A percentile compares a stretch with the other conserved stretches of the same genome.
These are phyloP conservation scores for Megalurothrips usitatus DNA, from an alignment of 2,888 invertebrate species.

Conservation along the genomic window DNA sequence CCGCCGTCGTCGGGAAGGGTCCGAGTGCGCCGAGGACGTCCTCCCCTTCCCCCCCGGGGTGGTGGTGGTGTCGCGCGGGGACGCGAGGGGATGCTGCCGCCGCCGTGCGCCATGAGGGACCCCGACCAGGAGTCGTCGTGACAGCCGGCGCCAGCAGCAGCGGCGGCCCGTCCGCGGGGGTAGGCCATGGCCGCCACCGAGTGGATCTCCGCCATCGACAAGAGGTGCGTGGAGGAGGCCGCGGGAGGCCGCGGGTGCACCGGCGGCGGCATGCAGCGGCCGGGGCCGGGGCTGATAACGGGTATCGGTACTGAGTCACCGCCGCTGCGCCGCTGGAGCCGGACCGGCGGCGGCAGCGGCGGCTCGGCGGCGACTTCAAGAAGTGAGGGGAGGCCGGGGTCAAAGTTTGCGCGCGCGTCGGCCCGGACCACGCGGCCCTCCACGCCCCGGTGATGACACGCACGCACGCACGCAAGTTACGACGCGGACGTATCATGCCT, in stretches of 20 bases:
- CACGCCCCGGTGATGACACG: not conserved
- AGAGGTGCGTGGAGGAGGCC: slow-evolving; percentile 33
- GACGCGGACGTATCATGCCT: not conserved
- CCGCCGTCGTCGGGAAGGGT: not conserved
- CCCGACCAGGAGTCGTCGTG: not conserved
- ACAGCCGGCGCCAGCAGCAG: not conserved
- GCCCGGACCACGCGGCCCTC: not conserved
- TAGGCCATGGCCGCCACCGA: slow-evolving; percentile 34
- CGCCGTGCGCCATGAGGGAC: not conserved
- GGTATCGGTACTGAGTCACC: not conserved
- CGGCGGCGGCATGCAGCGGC: not conserved
- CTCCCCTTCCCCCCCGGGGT: not conserved
- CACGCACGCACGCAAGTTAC: not conserved
- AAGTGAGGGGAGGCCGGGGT: not conserved
- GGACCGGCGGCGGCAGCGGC: no score
- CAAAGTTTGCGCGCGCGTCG: not conserved
- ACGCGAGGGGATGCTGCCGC: not conserved
- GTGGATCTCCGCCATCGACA: slow-evolving; percentile 37
- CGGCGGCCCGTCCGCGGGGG: not conserved
- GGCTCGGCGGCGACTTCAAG: no score
- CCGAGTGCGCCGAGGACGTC: not conserved
- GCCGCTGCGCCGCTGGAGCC: not conserved
- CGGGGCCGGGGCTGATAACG: not conserved
- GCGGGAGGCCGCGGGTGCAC: not conserved
- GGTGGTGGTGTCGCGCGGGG: not conserved